phyloP scores from a whole-genome alignment of 2,113 vertebrate genomes.

The Diadophis punctatus region DNA sequence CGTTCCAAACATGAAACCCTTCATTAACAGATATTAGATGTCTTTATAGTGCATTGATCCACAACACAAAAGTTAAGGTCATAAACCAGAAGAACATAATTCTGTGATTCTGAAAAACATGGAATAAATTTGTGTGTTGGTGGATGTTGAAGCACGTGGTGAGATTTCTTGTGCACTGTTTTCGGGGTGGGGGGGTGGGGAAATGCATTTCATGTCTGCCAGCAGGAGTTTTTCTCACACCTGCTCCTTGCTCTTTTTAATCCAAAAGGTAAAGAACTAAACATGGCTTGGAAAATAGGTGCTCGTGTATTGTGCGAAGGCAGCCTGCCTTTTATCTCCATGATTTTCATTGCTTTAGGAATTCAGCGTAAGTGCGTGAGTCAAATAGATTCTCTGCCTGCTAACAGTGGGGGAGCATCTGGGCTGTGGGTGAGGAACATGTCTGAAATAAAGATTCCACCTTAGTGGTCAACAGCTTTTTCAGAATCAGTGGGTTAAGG shows the following conservation, averaged over 20 bases:
- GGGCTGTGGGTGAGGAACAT: background rate
- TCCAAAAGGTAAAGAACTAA: background rate
- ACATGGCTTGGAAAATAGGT: background rate
- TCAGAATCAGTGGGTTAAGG: background rate
- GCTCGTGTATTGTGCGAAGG: background rate
- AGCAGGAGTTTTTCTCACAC: background rate
- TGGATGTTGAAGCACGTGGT: background rate
- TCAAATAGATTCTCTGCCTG: background rate
- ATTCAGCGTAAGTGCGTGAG: background rate
- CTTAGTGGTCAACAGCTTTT: background rate
- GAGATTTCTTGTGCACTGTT: background rate
- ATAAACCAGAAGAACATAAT: background rate
- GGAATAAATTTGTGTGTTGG: background rate
- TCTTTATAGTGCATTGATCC: background rate
- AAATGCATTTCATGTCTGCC: background rate
- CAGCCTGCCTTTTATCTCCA: background rate
- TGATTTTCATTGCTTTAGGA: background rate
- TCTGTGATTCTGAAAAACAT: background rate
- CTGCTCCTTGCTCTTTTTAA: background rate
- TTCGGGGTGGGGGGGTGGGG: accelerated
- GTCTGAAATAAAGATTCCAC: background rate
- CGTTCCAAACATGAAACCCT: background rate
- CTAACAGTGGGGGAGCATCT: background rate
- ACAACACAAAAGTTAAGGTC: background rate
- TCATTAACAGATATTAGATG: background rate